Base-by-base conservation (phyloP, 2,888 invertebrate species). In the Molorchus minor region DNA sequence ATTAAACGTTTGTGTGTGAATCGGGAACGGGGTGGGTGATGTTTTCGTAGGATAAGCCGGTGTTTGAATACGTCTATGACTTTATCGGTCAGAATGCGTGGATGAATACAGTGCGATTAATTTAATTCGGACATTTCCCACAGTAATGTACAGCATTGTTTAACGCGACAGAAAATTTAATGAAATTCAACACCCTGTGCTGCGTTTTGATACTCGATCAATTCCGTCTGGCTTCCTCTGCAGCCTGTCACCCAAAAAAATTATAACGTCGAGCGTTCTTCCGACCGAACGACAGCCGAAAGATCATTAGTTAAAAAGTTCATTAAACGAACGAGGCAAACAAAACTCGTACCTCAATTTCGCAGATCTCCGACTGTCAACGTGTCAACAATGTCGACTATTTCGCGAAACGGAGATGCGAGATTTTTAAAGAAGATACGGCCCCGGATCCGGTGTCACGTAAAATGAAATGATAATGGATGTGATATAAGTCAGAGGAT, bases 401-500 rank as follows among this genome's bases (percentile, higher is more conserved):
- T 19, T 12, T 16, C 20, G 8, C 35, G 7, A 15, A 12, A 29
- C 10, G 15, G 47, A 21, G 20, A 36, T 36, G 10, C 47, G 35
- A 47, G 47, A 47, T 47, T 36, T 8, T 20, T 7, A 21, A 35
- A 36, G 35, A 47, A 47, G 47, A 47, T 47, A 47, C 35, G 17
- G 36, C 17, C 35, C 36, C 19, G 20, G 13, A 3, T 10, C 21
- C 25, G 25, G n/a, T 15, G 15, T 17, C 47, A 30, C 55, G 35
- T 43, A 53, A 52, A 58, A 61, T 49, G 51, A 56, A 61, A 58
- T 53, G 55, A 58, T 61, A 61, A 61, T 45, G 46, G 58, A 46
- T 58, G 35, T 36, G 62, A 58, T 62, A 56, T 49, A 57, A 56
- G 58, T 56, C 58, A 61, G 43, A 51, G 45, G 56, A 58, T 41